Base-by-base conservation (phyloP, 2,113 vertebrate species). In the Excalfactoria chinensis region DNA sequence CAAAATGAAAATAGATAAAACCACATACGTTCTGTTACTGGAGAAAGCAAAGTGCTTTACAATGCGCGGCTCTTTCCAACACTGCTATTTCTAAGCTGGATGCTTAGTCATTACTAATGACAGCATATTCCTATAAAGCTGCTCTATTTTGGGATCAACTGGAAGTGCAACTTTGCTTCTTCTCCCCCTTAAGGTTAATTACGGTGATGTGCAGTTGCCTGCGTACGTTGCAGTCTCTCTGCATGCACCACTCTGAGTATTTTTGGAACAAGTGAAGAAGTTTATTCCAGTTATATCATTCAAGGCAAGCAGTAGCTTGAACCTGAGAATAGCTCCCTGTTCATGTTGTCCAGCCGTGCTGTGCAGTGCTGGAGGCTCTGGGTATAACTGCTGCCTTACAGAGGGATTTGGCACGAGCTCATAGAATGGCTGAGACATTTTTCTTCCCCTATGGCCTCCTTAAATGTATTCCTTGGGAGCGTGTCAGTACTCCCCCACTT, bases 101-200 rank as follows among this genome's bases (percentile, higher is more conserved):
- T 94, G 77, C 56, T 90, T 92, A 71, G 77, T 87, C 56, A 49
- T 63, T 87, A 64, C 83, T 89, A 83, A 86, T 67, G 75, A 49
- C 4, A 7, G 23, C 76, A 3, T 79, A 60, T 66, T 87, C 72
- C 41, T 73, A 77, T 48, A 64, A 89, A 90, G 18, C 44, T 72
- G 37, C 35, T 81, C 0, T 86, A 68, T 88, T 82, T 82, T 43
- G 49, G 43, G 48, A 83, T 53, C 35, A 67, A 81, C 32, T 77
- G 49, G 73, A 91, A 77, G 12, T 49, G 32, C 80, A 82, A 72
- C 40, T 84, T 56, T 56, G 30, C 8, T 3, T 43, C 34, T n/a
- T 58, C 21, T 1, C 7, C 22, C 25, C 16, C 2, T 17, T 88
- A 60, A 71, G 18, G 11, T 76, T 80, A 84, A n/a, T 73, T 88